A percentile compares a stretch with the other conserved stretches of the same genome.
Evolutionary conservation across 2,113 vertebrate species (phyloP).

Genomic region (Glaucidium brasilianum): DNA sequence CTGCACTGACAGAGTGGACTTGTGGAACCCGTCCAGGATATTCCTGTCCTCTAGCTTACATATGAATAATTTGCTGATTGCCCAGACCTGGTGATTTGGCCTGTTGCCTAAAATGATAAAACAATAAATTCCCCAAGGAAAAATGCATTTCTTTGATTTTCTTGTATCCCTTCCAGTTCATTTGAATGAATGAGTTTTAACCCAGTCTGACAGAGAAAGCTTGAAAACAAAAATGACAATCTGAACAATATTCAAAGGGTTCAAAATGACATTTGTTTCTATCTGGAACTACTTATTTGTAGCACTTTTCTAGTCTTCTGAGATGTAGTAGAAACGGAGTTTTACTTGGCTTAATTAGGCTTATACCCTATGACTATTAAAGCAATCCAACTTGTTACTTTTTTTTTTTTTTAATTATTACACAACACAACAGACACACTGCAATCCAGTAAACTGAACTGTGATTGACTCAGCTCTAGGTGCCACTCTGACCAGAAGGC

Average conservation of each 20-base stretch:
- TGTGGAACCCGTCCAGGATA: not conserved
- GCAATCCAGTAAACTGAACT: not conserved
- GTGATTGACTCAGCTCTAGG: not conserved
- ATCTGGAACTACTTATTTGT: not conserved
- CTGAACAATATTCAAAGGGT: not conserved
- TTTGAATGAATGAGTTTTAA: not conserved
- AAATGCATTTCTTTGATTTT: not conserved
- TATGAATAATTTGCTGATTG: not conserved
- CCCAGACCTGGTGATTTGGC: not conserved
- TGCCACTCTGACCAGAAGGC: constrained; percentile 1
- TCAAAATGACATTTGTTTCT: not conserved
- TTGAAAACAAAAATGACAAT: not conserved
- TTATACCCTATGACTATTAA: constrained; percentile 2
- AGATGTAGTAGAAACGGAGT: not conserved
- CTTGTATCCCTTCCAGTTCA: not conserved
- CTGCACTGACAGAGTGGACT: not conserved
- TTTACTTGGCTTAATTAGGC: not conserved
- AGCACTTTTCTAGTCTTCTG: not conserved
- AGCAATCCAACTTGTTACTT: not conserved
- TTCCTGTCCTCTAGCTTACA: not conserved
- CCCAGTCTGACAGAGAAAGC: not conserved
- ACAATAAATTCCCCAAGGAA: not conserved
- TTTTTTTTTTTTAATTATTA: constrained; percentile 5
- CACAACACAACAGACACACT: not conserved
- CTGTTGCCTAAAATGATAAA: not conserved